Conservation (phyloP, 2,797 vertebrate species). For the Emydoidea blandingii region DNA sequence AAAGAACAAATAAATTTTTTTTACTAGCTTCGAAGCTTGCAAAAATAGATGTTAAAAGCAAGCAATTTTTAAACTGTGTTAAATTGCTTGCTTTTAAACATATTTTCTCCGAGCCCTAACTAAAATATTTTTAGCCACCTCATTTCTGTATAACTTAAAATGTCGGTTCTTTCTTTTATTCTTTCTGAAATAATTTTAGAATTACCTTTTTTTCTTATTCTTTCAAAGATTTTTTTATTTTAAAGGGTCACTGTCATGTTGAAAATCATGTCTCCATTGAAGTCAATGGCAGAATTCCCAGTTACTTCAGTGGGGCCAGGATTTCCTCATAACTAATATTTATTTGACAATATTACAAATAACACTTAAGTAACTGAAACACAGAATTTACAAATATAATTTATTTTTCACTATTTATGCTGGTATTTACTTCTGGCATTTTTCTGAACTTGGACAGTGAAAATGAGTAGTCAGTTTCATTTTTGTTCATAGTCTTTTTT, state of each 20-base stretch:
- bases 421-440: neutral
- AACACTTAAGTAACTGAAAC: neutral
- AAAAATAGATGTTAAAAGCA: neutral
- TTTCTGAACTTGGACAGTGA: neutral
- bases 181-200: accelerated
- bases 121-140: accelerated
- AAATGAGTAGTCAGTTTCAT: too few relatives aligned
- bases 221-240: neutral
- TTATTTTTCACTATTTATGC: accelerated
- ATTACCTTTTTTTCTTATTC: neutral
- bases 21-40: neutral
- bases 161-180: neutral
- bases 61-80: neutral
- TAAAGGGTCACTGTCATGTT: neutral
- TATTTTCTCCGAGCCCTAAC: neutral
- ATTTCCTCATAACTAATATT: neutral
- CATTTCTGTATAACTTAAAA: neutral
- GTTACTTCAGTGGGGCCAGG: neutral
- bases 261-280: accelerated
- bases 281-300: neutral
- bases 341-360: neutral
- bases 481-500: neutral
- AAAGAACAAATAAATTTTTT: neutral
- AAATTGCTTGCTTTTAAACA: neutral
- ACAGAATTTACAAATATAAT: neutral